Evolutionary conservation across 2,888 invertebrate genomes (phyloP), one percentile per base, ranked within the genome.

Genomic region (Hirudinaria manillensis): DNA sequence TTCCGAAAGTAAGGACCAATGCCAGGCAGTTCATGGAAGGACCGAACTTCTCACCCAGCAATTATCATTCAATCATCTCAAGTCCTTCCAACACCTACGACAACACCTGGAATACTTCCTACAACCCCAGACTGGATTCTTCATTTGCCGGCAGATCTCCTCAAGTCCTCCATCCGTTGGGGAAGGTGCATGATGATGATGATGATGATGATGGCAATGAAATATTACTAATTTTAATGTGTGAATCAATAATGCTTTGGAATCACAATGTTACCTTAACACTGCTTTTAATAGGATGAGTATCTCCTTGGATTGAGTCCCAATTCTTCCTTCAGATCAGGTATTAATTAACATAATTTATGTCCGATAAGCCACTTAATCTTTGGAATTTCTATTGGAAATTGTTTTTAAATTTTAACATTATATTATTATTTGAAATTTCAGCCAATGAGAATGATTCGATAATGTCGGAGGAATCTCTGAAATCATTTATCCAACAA

Each of bases 401-500:
- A 53, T 1, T 61, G 24, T 61, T 4, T 29, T 61, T 24, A n/a
- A 6, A 56, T 6, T 16, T 1, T 7, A 29, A 61, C n/a, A 10
- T 61, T 61, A 29, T 21, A 7, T 61, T 19, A 61, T 7, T 6
- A 56, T 6, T 24, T 24, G 27, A 7, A 61, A 61, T 61, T 61
- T 16, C 29, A 45, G 45, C 45, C 45, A 45, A 10, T 10, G 45
- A 45, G 45, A 45, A 45, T 7, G 45, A 45, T 16, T 45, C 45
- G n/a, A 61, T 61, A 61, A 61, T 61, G 45, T 45, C 45, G 1
- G 56, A 24, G n/a, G 21, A 55, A 21, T 72, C 72, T 16, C 53
- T 51, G 32, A 29, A 55, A 19, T 55, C 55, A 24, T 72, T 72
- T 55, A 36, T 72, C 13, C 53, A 72, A 6, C 24, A 72, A 19